Evolutionary conservation across 2,797 vertebrate species (phyloP), one percentile per base, ranked within the genome.

Genomic region (Buphagus erythrorhynchus): DNA sequence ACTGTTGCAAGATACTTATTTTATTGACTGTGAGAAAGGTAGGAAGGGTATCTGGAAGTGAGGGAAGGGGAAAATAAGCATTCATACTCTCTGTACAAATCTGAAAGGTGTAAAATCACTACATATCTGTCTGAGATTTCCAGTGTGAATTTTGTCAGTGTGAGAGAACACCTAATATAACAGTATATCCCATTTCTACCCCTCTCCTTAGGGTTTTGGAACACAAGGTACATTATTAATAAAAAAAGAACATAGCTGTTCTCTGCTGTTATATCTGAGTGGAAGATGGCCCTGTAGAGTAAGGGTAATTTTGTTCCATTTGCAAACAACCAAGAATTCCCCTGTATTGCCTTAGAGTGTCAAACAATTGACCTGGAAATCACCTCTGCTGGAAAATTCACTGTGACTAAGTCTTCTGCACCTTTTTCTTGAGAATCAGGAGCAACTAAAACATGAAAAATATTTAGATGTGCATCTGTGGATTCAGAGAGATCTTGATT

Each of bases 291-390:
- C 48, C 71, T 92, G 67, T 76, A 90, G 88, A 88, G 29, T 45
- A 74, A 69, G 2, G 2, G 57, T 59, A 93, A 87, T 90, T 84
- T 90, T 78, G 13, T 73, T 90, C 49, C 62, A 48, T 48, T 89
- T 95, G 48, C 26, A 66, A 93, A 59, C 29, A 95, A 49, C 74
- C 17, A 77, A 82, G 40, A 80, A 76, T 33, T 82, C 35, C 20
- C 19, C 20, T 75, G 18, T 73, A 88, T 35, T 87, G 52, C 63
- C 71, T 93, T 59, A 62, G 73, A 95, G 77, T 85, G 69, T 68
- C 55, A 74, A 95, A 92, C 59, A 85, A 75, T 68, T 95, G 93
- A 81, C 80, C 74, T 93, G 88, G 65, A 96, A 96, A 95, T 90
- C 77, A 94, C 83, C 45, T 81, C 74, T 92, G 71, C 59, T 87